A percentile compares a stretch with the other conserved stretches of the same genome.
These are phyloP conservation scores for Phallusia fumigata DNA, from an alignment of 23 tunicate genomes.

Conservation along the genomic window DNA sequence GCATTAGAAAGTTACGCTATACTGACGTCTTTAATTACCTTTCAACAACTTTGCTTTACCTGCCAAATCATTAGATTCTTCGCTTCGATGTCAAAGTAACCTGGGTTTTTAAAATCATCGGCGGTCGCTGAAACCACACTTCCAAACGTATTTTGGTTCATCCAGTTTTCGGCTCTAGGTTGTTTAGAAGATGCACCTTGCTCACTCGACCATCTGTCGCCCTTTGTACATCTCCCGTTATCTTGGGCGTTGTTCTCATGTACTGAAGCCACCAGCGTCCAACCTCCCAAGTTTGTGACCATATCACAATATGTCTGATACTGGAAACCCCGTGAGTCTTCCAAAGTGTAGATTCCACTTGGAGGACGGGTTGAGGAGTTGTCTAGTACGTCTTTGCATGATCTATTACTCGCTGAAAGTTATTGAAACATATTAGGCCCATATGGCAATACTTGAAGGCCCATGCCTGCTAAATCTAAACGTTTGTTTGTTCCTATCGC, in stretches of 20 bases:
- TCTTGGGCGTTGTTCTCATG: conserved; percentile 44
- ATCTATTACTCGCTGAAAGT: background rate
- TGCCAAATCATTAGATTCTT: conserved; percentile 91
- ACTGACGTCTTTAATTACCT: no score
- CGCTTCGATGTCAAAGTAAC: conserved; percentile 54
- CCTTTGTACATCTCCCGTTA: conserved; percentile 48
- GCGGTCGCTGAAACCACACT: conserved; percentile 15
- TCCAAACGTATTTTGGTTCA: conserved; percentile 61
- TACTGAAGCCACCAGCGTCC: conserved; percentile 46
- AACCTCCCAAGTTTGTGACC: conserved; percentile 30
- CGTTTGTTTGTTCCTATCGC: no score
- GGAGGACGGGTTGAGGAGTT: background rate
- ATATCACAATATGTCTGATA: conserved; percentile 49
- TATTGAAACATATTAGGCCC: no score
- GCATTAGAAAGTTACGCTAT: no score
- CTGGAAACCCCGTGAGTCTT: conserved; percentile 10
- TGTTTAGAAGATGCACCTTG: conserved; percentile 23
- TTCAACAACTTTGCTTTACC: background rate
- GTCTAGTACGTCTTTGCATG: background rate
- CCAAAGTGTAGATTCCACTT: conserved; percentile 32
- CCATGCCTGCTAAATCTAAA: no score
- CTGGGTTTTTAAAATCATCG: conserved; percentile 70
- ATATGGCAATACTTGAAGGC: no score
- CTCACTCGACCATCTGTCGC: conserved; percentile 71
- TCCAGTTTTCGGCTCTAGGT: conserved; percentile 53